phyloP scores from a whole-genome alignment of 2,888 invertebrate species.

The Cataglyphis rosenhaueri region DNA sequence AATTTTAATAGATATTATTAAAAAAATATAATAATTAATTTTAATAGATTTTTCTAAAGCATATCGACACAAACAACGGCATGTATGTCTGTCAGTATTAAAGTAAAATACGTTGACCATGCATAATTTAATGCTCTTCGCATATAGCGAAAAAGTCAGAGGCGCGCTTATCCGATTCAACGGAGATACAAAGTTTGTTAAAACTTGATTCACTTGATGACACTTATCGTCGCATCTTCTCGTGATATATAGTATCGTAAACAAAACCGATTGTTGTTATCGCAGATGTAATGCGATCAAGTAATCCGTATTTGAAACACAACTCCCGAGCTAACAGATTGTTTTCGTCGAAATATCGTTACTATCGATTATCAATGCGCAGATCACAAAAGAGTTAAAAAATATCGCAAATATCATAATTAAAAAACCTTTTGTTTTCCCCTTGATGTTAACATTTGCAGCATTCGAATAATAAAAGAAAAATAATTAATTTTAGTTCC shows the following conservation, averaged over 20 bases:
- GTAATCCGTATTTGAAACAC: conserved; percentile 17
- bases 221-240: not conserved
- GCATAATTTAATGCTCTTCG: not conserved
- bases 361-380: not conserved
- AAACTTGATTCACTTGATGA: conserved; percentile 46
- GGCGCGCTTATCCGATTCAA: conserved; percentile 31
- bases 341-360: not conserved
- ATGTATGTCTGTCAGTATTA: not conserved
- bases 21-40: too few species aligned
- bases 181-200: conserved; percentile 42
- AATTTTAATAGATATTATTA: not conserved
- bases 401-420: not conserved
- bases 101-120: not conserved
- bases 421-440: not conserved
- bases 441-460: not conserved
- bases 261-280: conserved; percentile 50
- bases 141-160: conserved; percentile 40
- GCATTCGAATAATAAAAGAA: not conserved
- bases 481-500: not conserved
- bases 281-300: conserved; percentile 41
- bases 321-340: not conserved
- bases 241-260: not conserved
- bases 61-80: not conserved
- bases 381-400: not conserved
- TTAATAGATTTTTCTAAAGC: not conserved